Percentiles rank a stretch among this genome's conserved stretches.
phyloP scores from a whole-genome alignment of 1,140 invertebrate species.

The Diachasma alloeum region DNA sequence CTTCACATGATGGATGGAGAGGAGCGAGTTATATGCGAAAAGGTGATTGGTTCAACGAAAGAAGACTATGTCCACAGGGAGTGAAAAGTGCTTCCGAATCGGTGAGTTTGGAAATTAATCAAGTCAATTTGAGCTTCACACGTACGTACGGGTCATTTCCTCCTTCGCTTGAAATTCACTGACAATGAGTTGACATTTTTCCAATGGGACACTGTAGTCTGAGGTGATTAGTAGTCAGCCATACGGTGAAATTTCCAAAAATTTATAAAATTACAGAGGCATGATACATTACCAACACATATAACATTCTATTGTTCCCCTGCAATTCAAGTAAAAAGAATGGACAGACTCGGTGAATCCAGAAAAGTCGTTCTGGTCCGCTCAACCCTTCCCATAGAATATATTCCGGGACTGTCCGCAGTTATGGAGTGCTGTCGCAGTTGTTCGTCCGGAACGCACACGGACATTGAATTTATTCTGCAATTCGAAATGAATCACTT shows the following conservation, averaged over 20 bases:
- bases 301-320: neutral
- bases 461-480: neutral
- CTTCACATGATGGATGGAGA: slow-evolving; percentile 2
- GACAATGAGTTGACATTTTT: neutral
- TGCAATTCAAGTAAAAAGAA: neutral
- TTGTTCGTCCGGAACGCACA: neutral
- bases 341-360: neutral
- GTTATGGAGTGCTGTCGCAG: neutral
- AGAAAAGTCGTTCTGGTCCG: neutral
- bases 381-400: neutral
- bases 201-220: neutral
- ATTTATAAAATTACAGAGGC: neutral
- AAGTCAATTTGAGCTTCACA: neutral
- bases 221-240: no score
- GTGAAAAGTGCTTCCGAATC: neutral
- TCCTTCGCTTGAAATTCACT: neutral
- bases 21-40: neutral
- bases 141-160: neutral
- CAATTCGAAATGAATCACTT: neutral
- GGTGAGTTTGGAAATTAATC: neutral
- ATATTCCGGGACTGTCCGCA: neutral
- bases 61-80: neutral
- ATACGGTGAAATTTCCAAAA: no score
- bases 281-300: neutral
- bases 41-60: neutral